phyloP scores from a whole-genome alignment of 2,797 vertebrate species.

The Chelonia mydas region DNA sequence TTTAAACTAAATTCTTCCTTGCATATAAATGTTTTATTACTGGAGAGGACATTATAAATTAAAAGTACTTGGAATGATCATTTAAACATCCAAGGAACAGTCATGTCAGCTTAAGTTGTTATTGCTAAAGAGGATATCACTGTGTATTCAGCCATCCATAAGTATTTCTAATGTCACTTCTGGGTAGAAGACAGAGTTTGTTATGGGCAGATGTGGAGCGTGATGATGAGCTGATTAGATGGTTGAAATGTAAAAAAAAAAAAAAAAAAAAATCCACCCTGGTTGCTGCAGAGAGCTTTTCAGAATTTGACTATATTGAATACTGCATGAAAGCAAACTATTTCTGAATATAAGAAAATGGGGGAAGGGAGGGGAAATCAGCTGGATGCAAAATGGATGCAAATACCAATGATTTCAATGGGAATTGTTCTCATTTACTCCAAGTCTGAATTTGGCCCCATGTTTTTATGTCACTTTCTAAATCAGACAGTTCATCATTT shows the following conservation, averaged over 20 bases:
- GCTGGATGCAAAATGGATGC: not conserved
- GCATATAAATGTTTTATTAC: not conserved
- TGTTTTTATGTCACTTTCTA: not conserved
- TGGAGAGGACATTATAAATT: not conserved
- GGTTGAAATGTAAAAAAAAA: not conserved
- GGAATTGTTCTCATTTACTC: not conserved
- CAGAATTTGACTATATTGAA: not conserved
- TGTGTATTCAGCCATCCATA: not conserved
- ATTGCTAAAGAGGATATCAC: not conserved
- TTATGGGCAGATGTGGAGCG: not conserved
- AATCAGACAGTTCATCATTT: not conserved
- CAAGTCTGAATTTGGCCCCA: not conserved
- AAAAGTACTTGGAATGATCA: not conserved
- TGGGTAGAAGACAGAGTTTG: not conserved
- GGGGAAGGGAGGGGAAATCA: not conserved
- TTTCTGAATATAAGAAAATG: not conserved
- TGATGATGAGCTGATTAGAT: not conserved
- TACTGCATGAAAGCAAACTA: not conserved
- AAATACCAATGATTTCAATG: not conserved
- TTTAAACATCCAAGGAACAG: not conserved
- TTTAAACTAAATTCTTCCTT: not conserved
- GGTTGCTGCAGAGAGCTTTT: not conserved
- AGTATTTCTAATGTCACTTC: not conserved
- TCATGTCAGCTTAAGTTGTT: constrained; percentile 1
- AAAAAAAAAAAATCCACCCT: not conserved